These are phyloP conservation scores for Trichogramma evanescens DNA, from an alignment of 2,888 invertebrate genomes.

Conservation along the genomic window DNA sequence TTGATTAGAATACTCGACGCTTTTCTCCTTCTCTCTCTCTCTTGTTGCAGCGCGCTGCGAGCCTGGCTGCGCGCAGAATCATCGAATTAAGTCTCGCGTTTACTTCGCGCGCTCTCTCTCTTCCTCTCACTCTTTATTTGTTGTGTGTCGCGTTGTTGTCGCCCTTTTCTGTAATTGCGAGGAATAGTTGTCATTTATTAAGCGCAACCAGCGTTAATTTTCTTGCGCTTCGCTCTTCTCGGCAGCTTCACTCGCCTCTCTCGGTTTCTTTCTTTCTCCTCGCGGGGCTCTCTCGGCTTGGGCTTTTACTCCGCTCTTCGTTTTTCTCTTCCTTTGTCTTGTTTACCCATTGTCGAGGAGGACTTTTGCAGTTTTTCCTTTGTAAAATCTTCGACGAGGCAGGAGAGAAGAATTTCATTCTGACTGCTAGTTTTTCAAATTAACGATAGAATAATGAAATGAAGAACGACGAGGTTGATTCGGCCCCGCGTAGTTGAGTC, in stretches of 20 bases:
- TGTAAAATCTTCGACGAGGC: not conserved
- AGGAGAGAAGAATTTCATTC: not conserved
- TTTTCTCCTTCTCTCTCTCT: not conserved
- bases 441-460: no score
- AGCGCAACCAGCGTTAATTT: conserved; percentile 17
- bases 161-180: conserved; percentile 6
- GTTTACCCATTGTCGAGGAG: not conserved
- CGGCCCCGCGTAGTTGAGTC: no score
- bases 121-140: not conserved
- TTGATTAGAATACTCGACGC: not conserved
- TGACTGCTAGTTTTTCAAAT: not conserved
- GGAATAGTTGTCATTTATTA: conserved; percentile 15
- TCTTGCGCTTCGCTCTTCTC: not conserved
- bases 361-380: not conserved
- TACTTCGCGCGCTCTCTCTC: not conserved
- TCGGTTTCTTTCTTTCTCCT: not conserved
- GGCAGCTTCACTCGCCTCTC: no score
- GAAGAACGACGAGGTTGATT: no score
- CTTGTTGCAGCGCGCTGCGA: not conserved
- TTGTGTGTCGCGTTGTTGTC: not conserved
- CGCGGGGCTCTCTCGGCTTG: not conserved
- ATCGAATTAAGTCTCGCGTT: not conserved
- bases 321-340: not conserved
- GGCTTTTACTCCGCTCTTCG: not conserved
- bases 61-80: not conserved